These are phyloP conservation scores for Tenodera sinensis DNA, from an alignment of 2,888 invertebrate genomes.

Conservation along the genomic window DNA sequence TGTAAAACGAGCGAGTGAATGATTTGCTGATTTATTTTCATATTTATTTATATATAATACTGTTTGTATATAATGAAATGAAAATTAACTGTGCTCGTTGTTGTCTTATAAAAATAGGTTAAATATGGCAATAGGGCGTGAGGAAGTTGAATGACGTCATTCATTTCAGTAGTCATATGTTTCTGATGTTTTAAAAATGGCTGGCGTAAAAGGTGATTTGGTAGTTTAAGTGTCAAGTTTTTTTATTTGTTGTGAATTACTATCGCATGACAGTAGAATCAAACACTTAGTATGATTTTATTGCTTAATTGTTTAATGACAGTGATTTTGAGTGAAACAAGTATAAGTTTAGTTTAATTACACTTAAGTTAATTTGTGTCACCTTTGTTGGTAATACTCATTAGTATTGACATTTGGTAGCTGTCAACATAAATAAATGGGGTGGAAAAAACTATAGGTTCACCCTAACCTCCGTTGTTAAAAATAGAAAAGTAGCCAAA, in stretches of 20 bases:
- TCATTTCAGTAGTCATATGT: constrained; percentile 1
- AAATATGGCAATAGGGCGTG: not conserved
- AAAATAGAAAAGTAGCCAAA: not conserved
- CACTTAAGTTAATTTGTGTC: not conserved
- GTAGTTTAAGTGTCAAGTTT: not conserved
- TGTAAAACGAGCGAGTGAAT: no score
- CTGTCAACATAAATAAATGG: not conserved
- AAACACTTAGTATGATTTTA: not conserved
- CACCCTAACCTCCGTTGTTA: not conserved
- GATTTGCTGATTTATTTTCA: no score
- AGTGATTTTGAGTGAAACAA: not conserved
- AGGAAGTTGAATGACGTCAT: not conserved
- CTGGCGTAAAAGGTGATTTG: constrained; percentile 44
- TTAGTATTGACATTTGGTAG: not conserved
- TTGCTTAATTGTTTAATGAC: not conserved
- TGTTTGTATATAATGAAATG: no score
- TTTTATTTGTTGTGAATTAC: not conserved
- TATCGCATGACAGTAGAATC: not conserved
- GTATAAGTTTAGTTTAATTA: not conserved
- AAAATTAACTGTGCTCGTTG: no score
- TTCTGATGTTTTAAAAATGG: constrained; percentile 37
- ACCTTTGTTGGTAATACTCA: not conserved
- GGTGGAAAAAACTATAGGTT: no score
- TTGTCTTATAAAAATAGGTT: not conserved
- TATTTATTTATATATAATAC: no score